Conservation (phyloP, 2,113 vertebrate genomes). For the Talpa occidentalis region DNA sequence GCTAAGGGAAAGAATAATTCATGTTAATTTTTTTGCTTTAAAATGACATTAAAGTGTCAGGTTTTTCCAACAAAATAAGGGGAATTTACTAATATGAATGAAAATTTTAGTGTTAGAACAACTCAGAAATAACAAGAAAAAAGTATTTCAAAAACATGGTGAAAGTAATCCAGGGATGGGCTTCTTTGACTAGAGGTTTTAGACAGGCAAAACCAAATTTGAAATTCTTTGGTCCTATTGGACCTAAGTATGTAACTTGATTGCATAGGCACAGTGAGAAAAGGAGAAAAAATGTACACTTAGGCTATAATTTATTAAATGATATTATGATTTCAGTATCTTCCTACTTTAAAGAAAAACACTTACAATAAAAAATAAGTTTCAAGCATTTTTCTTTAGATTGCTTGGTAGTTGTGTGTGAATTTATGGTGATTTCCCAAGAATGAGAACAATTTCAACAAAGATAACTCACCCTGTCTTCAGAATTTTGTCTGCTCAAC, state of each 20-base stretch:
- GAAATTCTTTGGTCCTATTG: background rate
- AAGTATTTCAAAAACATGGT: background rate
- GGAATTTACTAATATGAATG: background rate
- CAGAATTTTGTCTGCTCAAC: background rate
- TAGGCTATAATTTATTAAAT: background rate
- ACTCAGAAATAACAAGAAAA: background rate
- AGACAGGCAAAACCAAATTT: background rate
- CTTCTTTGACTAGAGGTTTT: background rate
- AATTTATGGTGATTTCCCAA: conserved; percentile 17
- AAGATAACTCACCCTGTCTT: background rate
- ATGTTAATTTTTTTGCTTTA: background rate
- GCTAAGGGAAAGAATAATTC: background rate
- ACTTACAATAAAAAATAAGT: conserved; percentile 15
- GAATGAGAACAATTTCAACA: background rate
- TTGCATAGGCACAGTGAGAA: background rate
- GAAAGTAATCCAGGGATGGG: background rate
- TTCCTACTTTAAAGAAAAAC: background rate
- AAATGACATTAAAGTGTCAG: conserved; percentile 31
- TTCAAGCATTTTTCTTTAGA: background rate
- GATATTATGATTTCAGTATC: background rate
- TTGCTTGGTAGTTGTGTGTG: background rate
- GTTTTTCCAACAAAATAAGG: background rate
- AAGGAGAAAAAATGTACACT: background rate
- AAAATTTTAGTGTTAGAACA: background rate
- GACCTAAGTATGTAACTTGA: background rate